Conservation (phyloP, 2,888 invertebrate species). For the Eupithecia inturbata region DNA sequence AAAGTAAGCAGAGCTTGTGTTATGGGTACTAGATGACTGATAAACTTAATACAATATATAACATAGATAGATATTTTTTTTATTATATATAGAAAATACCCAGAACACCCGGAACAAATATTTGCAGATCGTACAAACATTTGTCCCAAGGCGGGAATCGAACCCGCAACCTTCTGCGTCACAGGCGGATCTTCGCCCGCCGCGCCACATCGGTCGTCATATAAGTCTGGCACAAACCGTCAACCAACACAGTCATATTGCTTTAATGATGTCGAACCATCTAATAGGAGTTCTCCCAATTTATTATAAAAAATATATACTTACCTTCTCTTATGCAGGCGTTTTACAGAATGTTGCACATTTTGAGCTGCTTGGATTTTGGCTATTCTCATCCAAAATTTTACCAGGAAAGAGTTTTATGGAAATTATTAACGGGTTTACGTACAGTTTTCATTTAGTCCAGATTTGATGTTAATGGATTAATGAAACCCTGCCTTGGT, state of each 20-base stretch:
- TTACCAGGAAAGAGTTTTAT: slow-evolving; percentile 1
- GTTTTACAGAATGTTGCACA: neutral
- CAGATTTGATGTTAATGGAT: neutral
- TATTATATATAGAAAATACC: too few species aligned
- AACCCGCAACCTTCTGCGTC: too few species aligned
- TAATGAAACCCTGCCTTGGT: neutral
- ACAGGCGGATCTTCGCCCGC: too few species aligned
- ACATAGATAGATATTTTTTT: too few species aligned
- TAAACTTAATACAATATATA: too few species aligned
- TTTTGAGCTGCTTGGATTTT: neutral
- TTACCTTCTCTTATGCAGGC: neutral
- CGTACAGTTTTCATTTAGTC: neutral
- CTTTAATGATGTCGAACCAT: neutral
- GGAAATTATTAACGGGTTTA: slow-evolving; percentile 5
- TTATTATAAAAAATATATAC: neutral
- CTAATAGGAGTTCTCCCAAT: neutral
- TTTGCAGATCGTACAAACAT: too few species aligned
- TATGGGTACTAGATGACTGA: too few species aligned
- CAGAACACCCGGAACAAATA: too few species aligned
- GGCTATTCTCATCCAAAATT: too few species aligned
- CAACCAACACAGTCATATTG: neutral
- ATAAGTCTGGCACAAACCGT: neutral
- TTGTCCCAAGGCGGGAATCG: too few species aligned
- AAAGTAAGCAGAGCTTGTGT: too few species aligned
- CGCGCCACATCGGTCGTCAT: too few species aligned